Percentiles rank a stretch among this genome's conserved stretches.
Conservation (phyloP, 2,113 vertebrate species). For the Boleophthalmus pectinirostris region DNA sequence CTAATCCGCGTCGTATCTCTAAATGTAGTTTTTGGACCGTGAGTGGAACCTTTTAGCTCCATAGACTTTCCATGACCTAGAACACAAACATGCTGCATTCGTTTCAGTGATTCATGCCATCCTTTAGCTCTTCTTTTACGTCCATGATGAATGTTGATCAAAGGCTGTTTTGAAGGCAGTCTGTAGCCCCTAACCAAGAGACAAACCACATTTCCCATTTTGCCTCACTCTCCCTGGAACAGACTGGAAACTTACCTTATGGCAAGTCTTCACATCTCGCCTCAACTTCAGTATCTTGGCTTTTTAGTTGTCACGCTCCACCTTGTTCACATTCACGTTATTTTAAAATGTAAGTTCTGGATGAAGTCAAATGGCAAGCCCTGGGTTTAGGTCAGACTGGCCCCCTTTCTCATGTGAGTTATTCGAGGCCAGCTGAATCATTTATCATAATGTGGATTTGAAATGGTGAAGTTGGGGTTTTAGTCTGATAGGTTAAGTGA, state of each 20-base stretch:
- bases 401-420: constrained; percentile 46
- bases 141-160: constrained; percentile 30
- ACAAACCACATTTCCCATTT: constrained; percentile 28
- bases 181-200: constrained; percentile 21
- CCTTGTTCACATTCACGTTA: constrained; percentile 27
- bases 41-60: background rate
- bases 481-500: constrained; percentile 16
- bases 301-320: constrained; percentile 32
- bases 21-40: background rate
- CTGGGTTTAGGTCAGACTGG: constrained; percentile 57
- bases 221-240: constrained; percentile 19
- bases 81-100: constrained; percentile 16
- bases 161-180: constrained; percentile 17
- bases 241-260: constrained; percentile 32
- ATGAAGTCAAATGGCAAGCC: background rate
- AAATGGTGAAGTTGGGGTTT: constrained; percentile 24
- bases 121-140: constrained; percentile 4
- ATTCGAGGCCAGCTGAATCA: constrained; percentile 60
- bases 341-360: constrained; percentile 5
- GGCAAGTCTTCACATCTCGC: constrained; percentile 37
- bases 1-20: background rate
- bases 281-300: constrained; percentile 21
- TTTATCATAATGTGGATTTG: constrained; percentile 54
- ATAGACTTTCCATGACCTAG: constrained; percentile 13
- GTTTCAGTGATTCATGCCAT: constrained; percentile 1